These are phyloP conservation scores for Tupaia tana DNA, from an alignment of 2,113 vertebrate species.

Conservation along the genomic window DNA sequence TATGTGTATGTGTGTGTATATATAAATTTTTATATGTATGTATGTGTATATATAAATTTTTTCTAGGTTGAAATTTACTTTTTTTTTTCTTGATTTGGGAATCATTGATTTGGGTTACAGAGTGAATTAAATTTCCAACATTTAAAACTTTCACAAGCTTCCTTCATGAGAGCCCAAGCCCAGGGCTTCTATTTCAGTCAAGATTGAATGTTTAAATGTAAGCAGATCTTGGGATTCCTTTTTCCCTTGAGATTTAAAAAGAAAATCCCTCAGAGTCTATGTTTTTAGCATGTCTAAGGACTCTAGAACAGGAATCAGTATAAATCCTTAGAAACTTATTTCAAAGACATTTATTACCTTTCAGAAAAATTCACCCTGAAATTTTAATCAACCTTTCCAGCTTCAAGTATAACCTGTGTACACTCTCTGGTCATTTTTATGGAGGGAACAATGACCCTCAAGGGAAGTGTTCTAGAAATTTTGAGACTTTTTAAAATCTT, in stretches of 20 bases:
- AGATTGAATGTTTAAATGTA: slow-evolving; percentile 49
- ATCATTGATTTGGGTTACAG: slow-evolving; percentile 20
- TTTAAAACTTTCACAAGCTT: slow-evolving; percentile 47
- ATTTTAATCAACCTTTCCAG: slow-evolving; percentile 49
- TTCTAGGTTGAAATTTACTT: slow-evolving; percentile 43
- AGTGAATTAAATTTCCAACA: slow-evolving; percentile 57
- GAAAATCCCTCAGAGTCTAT: slow-evolving; percentile 6
- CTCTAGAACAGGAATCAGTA: slow-evolving; percentile 36
- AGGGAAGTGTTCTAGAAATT: not conserved
- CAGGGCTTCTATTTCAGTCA: slow-evolving; percentile 32
- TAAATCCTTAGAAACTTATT: slow-evolving; percentile 61
- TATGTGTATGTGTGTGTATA: too few species aligned
- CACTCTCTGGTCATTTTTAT: not conserved
- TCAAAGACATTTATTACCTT: slow-evolving; percentile 49
- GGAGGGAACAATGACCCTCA: not conserved
- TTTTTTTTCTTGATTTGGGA: slow-evolving; percentile 67
- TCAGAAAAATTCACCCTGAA: slow-evolving; percentile 54
- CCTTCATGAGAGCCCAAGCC: not conserved
- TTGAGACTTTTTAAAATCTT: not conserved
- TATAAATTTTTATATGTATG: too few species aligned
- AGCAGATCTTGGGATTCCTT: slow-evolving; percentile 44
- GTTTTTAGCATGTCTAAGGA: slow-evolving; percentile 37
- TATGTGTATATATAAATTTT: slow-evolving; percentile 25
- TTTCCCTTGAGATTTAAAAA: slow-evolving; percentile 43
- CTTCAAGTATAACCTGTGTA: not conserved